Evolutionary conservation across 1,140 invertebrate genomes (phyloP), one percentile per base, ranked within the genome.

Genomic region (Drepana arcuata): DNA sequence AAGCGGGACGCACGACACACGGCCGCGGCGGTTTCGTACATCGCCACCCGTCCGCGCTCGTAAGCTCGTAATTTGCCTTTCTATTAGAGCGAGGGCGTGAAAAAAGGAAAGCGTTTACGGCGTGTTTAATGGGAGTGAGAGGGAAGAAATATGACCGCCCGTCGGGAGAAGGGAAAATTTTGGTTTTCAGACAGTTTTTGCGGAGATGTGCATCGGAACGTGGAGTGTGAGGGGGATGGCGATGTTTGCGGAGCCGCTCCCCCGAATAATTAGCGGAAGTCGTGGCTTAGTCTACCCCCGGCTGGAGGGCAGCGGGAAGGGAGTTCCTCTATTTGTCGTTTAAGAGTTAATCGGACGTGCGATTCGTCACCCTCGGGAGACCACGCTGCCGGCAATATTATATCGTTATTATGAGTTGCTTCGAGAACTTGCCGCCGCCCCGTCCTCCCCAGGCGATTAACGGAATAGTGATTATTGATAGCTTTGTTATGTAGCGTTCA

Each of bases 21-120:
- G 50, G 57, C 42, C 45, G 56, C 56, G 62, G 70, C 68, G 77
- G 74, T 79, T 78, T 74, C 69, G 65, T 68, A 80, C 73, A 80
- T 71, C 71, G 73, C 69, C 73, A 74, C 75, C 72, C 74, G 78
- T 78, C 75, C 69, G 75, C 78, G 73, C 73, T 67, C 72, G 72
- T 77, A 80, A 83, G 72, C 75, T 79, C 75, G 79, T 83, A 79
- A 82, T 82, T 82, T 82, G 78, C 74, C 78, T 82, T 82, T 83
- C 75, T 83, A 83, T 83, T 83, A 80, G 73, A 80, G 67, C 61
- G 78, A 80, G 78, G 78, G 78, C 74, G 78, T 83, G 75, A 83
- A 83, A 83, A 83, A 80, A 83, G 78, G 78, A 83, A 80, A 83
- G 78, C 78, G 70, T 80, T 83, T 80, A 83, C 78, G 75, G 78